These are phyloP conservation scores for Anastrepha ludens DNA, from an alignment of 1,140 invertebrate genomes.

Conservation along the genomic window DNA sequence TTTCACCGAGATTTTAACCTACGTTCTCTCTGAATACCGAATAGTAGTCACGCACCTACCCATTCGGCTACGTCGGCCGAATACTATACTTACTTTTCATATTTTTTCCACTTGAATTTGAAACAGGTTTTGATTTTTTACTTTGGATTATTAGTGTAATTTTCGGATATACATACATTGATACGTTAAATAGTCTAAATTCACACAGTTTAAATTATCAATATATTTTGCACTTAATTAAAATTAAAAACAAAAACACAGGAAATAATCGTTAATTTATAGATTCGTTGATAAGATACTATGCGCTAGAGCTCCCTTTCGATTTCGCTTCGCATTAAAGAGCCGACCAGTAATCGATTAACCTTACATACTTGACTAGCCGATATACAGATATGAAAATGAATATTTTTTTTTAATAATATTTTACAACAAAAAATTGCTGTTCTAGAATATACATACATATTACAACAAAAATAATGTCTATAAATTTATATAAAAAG, in stretches of 20 bases:
- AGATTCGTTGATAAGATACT: neutral
- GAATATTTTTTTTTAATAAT: neutral
- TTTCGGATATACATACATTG: conserved; percentile 25
- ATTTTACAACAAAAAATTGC: no score
- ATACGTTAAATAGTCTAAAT: neutral
- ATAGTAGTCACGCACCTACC: no score
- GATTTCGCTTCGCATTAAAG: no score
- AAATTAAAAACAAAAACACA: neutral
- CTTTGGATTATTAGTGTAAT: neutral
- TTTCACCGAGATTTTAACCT: no score
- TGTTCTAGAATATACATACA: no score
- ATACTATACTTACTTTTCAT: no score
- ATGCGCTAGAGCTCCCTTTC: no score
- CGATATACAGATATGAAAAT: neutral
- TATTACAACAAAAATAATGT: no score
- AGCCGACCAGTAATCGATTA: neutral
- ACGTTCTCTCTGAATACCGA: no score
- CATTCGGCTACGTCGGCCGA: no score
- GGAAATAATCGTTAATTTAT: neutral
- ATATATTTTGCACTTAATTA: neutral
- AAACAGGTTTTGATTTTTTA: neutral
- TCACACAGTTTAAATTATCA: neutral
- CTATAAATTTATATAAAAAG: neutral
- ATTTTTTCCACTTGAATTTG: neutral
- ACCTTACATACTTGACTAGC: neutral